These are phyloP conservation scores for Prietella phreatophila DNA, from an alignment of 2,113 vertebrate genomes.

Conservation along the genomic window DNA sequence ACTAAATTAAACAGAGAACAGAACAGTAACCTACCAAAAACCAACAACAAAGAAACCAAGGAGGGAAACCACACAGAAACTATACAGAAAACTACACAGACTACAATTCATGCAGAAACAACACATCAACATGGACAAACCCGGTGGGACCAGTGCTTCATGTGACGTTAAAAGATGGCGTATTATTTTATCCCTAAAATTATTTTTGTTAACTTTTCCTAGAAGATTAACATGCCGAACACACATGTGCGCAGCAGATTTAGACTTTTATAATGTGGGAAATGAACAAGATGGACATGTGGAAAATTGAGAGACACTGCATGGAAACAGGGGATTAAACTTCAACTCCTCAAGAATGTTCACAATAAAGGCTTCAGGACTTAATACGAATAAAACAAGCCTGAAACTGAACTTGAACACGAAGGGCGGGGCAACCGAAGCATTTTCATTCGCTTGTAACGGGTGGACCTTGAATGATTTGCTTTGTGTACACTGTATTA, in stretches of 20 bases:
- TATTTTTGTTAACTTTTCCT: neutral
- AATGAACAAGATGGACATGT: neutral
- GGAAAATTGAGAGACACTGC: neutral
- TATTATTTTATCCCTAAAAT: neutral
- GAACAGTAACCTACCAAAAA: too few relatives aligned
- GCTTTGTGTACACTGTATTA: neutral
- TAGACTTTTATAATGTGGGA: neutral
- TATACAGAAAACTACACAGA: neutral
- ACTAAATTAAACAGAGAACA: too few relatives aligned
- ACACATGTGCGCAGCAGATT: slow-evolving; percentile 21
- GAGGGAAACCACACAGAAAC: neutral
- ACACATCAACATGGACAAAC: too few relatives aligned
- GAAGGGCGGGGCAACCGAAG: neutral
- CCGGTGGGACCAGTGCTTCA: neutral
- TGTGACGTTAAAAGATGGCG: neutral
- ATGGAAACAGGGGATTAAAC: neutral
- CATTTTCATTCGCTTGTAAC: neutral
- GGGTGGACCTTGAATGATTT: neutral
- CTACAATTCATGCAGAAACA: neutral
- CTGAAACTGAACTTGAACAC: slow-evolving; percentile 17
- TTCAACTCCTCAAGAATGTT: slow-evolving; percentile 21
- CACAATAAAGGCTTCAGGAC: neutral
- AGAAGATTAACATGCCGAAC: neutral
- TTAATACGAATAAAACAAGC: neutral
- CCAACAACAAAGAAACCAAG: too few relatives aligned